Percentiles rank a stretch among this genome's conserved stretches.
phyloP scores from a whole-genome alignment of 2,888 invertebrate genomes.

The Amblyjoppa proteus region DNA sequence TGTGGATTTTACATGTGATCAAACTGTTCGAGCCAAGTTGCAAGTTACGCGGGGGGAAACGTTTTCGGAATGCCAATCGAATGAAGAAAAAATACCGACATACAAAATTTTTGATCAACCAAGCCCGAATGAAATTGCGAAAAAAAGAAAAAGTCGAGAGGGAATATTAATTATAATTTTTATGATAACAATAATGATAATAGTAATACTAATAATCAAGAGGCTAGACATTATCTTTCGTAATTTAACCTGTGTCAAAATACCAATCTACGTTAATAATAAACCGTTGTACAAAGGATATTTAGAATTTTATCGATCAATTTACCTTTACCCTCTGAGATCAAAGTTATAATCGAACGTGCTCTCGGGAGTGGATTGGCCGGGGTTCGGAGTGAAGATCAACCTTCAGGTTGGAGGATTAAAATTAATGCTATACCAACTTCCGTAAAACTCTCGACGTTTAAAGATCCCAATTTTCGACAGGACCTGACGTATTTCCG shows the following conservation, averaged over 20 bases:
- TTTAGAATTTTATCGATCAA: constrained; percentile 49
- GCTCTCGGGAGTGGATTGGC: not conserved
- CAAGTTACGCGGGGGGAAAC: not conserved
- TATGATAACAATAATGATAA: constrained; percentile 52
- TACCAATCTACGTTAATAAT: constrained; percentile 83
- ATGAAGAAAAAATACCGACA: constrained; percentile 5
- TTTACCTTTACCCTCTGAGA: not conserved
- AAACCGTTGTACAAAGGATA: constrained; percentile 76
- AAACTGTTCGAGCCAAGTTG: not conserved
- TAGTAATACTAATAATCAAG: constrained; percentile 33
- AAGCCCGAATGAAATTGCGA: constrained; percentile 21
- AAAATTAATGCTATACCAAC: not conserved
- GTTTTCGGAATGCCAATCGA: constrained; percentile 28
- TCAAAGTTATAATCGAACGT: not conserved
- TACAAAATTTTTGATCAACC: not conserved
- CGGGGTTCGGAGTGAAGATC: not conserved
- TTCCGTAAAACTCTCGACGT: not conserved
- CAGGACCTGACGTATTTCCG: not conserved
- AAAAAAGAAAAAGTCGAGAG: constrained; percentile 40
- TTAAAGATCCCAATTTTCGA: not conserved
- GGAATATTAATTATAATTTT: constrained; percentile 63
- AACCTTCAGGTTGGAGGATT: not conserved
- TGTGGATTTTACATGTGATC: not conserved
- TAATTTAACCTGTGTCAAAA: constrained; percentile 85
- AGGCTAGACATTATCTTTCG: constrained; percentile 81